Conservation (phyloP, 2,113 vertebrate genomes). For the Murina feae region DNA sequence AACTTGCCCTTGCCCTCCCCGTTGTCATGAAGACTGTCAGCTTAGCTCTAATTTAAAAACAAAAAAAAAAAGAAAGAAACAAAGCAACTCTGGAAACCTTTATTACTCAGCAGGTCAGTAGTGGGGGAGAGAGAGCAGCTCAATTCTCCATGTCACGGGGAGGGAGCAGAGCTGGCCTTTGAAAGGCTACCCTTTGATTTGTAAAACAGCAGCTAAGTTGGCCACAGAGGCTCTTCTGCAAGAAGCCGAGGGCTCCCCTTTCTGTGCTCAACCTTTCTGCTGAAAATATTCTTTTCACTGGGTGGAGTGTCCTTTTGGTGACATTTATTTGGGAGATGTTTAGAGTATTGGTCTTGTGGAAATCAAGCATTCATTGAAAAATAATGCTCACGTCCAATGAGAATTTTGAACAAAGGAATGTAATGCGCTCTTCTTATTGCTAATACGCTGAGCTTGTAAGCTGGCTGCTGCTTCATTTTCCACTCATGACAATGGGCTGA, state of each 20-base stretch:
- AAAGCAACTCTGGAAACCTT: constrained; percentile 43
- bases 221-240: neutral
- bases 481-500: neutral
- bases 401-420: neutral
- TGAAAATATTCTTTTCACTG: constrained; percentile 12
- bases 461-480: neutral
- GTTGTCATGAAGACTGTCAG: constrained; percentile 29
- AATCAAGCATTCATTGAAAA: constrained; percentile 29
- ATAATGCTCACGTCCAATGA: neutral
- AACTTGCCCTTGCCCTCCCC: constrained; percentile 42
- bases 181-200: constrained; percentile 61
- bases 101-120: constrained; percentile 60
- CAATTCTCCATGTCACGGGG: constrained; percentile 6
- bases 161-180: neutral
- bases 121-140: neutral
- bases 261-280: neutral
- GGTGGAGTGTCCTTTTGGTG: neutral
- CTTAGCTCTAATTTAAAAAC: neutral
- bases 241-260: neutral
- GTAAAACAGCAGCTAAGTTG: constrained; percentile 52
- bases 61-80: neutral
- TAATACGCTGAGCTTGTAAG: neutral
- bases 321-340: neutral
- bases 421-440: neutral
- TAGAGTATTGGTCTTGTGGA: neutral